phyloP scores from a whole-genome alignment of 2,797 vertebrate genomes.

The Lagorchestes hirsutus region DNA sequence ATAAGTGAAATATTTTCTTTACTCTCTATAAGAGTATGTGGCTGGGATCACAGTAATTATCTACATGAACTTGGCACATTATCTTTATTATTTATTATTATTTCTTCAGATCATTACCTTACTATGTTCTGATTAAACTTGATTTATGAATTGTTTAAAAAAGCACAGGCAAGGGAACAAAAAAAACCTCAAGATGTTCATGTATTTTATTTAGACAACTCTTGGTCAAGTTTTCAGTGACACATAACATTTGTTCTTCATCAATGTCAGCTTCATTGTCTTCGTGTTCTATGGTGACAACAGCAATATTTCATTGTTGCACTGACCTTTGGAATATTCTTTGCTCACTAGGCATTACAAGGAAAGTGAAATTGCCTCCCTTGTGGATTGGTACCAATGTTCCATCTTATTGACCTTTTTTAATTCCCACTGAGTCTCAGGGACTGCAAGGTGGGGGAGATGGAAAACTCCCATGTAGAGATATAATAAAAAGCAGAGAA shows the following conservation, averaged over 20 bases:
- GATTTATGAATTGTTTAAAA: constrained; percentile 48
- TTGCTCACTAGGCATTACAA: constrained; percentile 19
- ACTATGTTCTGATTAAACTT: constrained; percentile 46
- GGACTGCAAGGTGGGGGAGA: background rate
- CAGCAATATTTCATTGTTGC: constrained; percentile 58
- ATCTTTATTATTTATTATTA: background rate
- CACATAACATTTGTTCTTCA: constrained; percentile 57
- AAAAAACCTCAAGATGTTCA: background rate
- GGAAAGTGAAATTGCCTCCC: constrained; percentile 29
- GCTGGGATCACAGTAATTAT: background rate
- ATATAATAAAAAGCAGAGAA: background rate
- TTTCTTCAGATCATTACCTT: constrained; percentile 18
- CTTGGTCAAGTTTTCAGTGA: constrained; percentile 51
- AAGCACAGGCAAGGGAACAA: background rate
- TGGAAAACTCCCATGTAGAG: background rate
- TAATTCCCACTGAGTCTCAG: constrained; percentile 30
- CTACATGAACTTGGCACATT: background rate
- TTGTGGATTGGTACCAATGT: constrained; percentile 12
- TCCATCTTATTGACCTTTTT: constrained; percentile 37
- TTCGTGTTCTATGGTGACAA: constrained; percentile 57
- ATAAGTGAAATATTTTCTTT: background rate
- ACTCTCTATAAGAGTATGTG: background rate
- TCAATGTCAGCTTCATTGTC: constrained; percentile 57
- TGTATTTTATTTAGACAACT: constrained; percentile 61
- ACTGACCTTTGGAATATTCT: constrained; percentile 50